Conservation (phyloP, 2,888 invertebrate species). For the Autographa gamma region DNA sequence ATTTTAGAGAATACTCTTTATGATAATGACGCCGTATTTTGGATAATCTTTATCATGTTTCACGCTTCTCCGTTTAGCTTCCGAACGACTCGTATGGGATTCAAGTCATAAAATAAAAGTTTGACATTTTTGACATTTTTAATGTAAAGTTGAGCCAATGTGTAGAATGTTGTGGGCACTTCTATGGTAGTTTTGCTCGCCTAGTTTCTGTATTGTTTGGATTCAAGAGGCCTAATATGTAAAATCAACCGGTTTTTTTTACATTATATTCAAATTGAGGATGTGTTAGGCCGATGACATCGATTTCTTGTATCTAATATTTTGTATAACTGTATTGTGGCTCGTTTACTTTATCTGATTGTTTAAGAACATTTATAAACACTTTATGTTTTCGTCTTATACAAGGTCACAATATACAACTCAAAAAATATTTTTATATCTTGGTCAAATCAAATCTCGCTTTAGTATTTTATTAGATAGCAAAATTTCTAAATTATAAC, state of each 20-base stretch:
- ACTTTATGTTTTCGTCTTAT: background rate
- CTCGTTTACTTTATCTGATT: background rate
- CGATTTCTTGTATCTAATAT: background rate
- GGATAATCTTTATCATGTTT: constrained; percentile 50
- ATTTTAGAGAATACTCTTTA: constrained; percentile 23
- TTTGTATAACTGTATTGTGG: background rate
- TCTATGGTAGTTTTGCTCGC: constrained; percentile 10
- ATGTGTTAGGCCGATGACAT: constrained; percentile 2
- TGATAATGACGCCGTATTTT: constrained; percentile 20
- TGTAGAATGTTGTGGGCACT: constrained; percentile 27
- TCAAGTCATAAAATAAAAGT: constrained; percentile 61
- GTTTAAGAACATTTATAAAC: background rate
- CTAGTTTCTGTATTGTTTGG: constrained; percentile 12
- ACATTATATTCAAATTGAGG: background rate
- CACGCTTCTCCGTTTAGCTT: constrained; percentile 69
- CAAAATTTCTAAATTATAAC: background rate
- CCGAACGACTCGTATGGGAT: constrained; percentile 69
- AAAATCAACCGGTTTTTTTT: background rate
- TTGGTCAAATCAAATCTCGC: no score
- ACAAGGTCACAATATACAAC: no score
- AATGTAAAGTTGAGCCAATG: constrained; percentile 21
- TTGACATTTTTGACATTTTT: constrained; percentile 35
- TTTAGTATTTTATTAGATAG: no score
- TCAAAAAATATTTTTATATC: no score
- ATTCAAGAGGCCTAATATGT: constrained; percentile 10